Evolutionary conservation across 2,888 invertebrate species (phyloP), one percentile per base, ranked within the genome.

Genomic region (Amaurobius ferox): DNA sequence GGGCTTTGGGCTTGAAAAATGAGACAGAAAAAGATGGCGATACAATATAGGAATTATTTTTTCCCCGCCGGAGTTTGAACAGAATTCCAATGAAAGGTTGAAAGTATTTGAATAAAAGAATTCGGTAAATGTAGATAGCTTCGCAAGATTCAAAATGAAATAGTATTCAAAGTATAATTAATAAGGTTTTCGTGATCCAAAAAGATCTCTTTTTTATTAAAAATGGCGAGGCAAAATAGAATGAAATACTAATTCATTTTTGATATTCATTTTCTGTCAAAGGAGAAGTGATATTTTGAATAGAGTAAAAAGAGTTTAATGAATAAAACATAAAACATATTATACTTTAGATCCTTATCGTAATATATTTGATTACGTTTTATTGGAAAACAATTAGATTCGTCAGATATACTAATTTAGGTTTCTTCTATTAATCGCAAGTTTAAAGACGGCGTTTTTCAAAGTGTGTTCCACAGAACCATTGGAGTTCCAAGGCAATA

Each of bases 21-120:
- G 55, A 55, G 55, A 23, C 23, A 6, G 55, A 55, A 55, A 44
- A 55, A 55, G 55, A 55, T 55, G 39, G 40, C 64, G 67, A 80
- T 81, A 74, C 67, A 76, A 74, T 81, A 81, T 28, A 29, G 79
- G 62, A 62, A 71, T 39, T 30, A 32, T 40, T 62, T 44, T 62
- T 32, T 40, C 30, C 70, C 11, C n/a, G 16, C 6, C 0, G 26
- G 11, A 26, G 6, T 55, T 40, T n/a, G 35, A 40, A 30, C 23
- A 55, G 55, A 55, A 55, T 55, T 55, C 23, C 55, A 55, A 55
- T 55, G 55, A 55, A 23, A 6, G 23, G 2, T 6, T 23, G 23
- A 55, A 55, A 23, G 16, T 55, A 23, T 55, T 55, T 23, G 16
- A 55, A 55, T 55, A 16, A 55, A 55, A 55, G 55, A 55, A 55